These are phyloP conservation scores for Tridacna gigas DNA, from an alignment of 2,888 invertebrate species.

Conservation along the genomic window DNA sequence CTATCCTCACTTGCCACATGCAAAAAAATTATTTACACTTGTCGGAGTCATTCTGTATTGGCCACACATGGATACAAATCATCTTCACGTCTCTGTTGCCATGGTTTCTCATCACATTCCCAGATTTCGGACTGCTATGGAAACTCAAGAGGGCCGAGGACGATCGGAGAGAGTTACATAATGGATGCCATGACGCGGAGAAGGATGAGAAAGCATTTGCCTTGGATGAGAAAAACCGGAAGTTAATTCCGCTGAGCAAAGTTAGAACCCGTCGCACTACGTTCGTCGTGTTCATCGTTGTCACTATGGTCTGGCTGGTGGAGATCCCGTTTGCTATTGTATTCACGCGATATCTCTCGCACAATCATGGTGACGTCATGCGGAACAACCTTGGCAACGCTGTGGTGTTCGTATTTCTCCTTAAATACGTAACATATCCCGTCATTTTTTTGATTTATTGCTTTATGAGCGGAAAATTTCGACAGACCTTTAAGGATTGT, in stretches of 20 bases:
- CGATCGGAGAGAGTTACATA: constrained; percentile 31
- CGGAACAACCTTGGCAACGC: constrained; percentile 33
- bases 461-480: constrained; percentile 55
- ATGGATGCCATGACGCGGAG: neutral
- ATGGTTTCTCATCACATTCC: constrained; percentile 58
- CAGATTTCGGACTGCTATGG: constrained; percentile 49
- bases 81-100: constrained; percentile 54
- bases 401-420: constrained; percentile 50
- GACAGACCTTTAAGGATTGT: constrained; percentile 39
- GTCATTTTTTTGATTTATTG: constrained; percentile 53
- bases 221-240: neutral
- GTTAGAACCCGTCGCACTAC: constrained; percentile 24
- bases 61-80: constrained; percentile 57
- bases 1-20: constrained; percentile 45
- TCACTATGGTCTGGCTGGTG: constrained; percentile 59
- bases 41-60: constrained; percentile 21
- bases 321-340: constrained; percentile 58
- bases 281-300: constrained; percentile 52
- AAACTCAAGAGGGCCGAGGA: constrained; percentile 43
- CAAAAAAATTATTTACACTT: constrained; percentile 42
- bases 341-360: constrained; percentile 45
- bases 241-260: neutral
- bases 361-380: constrained; percentile 49
- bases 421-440: constrained; percentile 57
- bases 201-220: neutral